phyloP scores from a whole-genome alignment of 2,113 vertebrate genomes.

The Cavia aperea region DNA sequence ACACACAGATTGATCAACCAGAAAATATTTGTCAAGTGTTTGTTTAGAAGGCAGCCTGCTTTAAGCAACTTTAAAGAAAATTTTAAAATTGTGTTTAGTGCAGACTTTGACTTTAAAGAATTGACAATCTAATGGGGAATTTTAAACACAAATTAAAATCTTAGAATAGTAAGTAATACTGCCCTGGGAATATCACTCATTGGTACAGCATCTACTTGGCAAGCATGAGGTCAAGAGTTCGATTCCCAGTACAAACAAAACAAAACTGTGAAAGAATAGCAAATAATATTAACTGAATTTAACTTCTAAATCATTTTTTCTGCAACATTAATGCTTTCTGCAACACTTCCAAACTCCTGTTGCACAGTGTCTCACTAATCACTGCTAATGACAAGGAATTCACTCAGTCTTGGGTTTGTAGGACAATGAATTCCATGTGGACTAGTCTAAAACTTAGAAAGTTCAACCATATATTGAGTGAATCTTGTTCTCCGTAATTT shows the following conservation, averaged over 20 bases:
- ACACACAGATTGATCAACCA: neutral
- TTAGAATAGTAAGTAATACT: neutral
- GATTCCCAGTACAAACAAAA: too few species aligned
- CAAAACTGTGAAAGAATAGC: neutral
- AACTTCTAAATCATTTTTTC: neutral
- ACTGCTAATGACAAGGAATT: neutral
- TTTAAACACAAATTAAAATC: neutral
- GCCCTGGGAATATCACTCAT: too few species aligned
- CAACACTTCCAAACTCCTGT: neutral
- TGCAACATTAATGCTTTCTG: neutral
- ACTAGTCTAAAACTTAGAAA: neutral
- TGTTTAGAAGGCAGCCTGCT: neutral
- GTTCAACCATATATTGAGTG: neutral
- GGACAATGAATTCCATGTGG: neutral
- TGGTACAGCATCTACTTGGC: too few species aligned
- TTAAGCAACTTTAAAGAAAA: neutral
- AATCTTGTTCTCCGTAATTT: neutral
- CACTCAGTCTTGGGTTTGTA: neutral
- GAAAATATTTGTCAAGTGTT: neutral
- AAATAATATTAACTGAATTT: neutral
- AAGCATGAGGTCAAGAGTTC: too few species aligned
- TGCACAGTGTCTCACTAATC: neutral
- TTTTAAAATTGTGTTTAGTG: neutral
- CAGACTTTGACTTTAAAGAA: neutral
- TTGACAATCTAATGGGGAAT: neutral